phyloP scores from a whole-genome alignment of 2,888 invertebrate species.

The Synanthedon vespiformis region DNA sequence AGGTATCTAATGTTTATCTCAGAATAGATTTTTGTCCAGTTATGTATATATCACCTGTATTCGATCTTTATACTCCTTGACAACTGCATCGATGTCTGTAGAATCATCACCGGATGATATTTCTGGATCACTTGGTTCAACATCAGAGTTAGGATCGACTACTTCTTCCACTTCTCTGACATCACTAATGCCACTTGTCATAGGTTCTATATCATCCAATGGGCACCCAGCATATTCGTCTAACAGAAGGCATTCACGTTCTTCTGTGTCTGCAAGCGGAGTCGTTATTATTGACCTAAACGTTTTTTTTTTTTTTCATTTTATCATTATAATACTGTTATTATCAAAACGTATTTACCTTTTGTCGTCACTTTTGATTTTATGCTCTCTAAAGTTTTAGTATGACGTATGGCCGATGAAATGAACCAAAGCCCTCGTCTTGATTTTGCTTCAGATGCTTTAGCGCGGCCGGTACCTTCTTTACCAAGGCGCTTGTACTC shows the following conservation, averaged over 20 bases:
- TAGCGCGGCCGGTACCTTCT: constrained; percentile 13
- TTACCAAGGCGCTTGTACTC: constrained; percentile 61
- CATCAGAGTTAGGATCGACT: constrained; percentile 30
- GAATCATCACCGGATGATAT: constrained; percentile 72
- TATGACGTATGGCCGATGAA: constrained; percentile 59
- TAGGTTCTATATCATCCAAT: constrained; percentile 42
- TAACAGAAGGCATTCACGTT: constrained; percentile 70
- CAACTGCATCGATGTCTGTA: constrained; percentile 82
- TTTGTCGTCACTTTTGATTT: constrained; percentile 55
- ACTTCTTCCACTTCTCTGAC: constrained; percentile 42
- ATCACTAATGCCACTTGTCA: constrained; percentile 31
- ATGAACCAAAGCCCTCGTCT: constrained; percentile 66
- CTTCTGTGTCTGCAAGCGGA: constrained; percentile 51
- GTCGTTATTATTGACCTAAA: no score
- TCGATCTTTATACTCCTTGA: constrained; percentile 80
- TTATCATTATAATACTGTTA: no score
- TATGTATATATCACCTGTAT: constrained; percentile 64
- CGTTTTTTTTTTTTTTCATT: no score
- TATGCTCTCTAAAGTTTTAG: constrained; percentile 61
- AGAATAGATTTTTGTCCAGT: background rate
- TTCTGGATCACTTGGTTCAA: constrained; percentile 70
- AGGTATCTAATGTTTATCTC: background rate
- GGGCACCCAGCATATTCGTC: constrained; percentile 66
- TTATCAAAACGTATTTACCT: constrained; percentile 25
- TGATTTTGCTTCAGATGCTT: constrained; percentile 28